Evolutionary conservation across 2,797 vertebrate species (phyloP), one percentile per base, ranked within the genome.

Genomic region (Onychomys leucogaster): DNA sequence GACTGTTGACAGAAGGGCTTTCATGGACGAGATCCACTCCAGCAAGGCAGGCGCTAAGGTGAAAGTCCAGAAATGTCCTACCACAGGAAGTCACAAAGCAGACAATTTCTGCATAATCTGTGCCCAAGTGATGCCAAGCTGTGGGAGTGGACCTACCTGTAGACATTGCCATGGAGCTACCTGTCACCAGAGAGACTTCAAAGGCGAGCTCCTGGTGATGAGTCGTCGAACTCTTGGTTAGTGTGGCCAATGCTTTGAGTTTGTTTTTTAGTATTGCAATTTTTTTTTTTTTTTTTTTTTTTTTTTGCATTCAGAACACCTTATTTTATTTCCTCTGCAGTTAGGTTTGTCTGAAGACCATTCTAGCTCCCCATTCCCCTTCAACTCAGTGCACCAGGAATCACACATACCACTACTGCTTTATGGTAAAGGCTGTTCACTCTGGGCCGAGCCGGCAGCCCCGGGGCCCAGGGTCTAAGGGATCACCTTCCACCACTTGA

Each of bases 401-500:
- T 49, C 0, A 34, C n/a, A n/a, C 19, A 27, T 37, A 34, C 0
- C 0, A 2, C 19, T 61, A 19, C 0, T 2, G 34, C 5, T 1
- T 1, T 12, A 49, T 1, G 32, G 37, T 1, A 2, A 2, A 1
- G 29, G 37, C 73, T 21, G 1, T 10, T 16, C 1, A 21, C 0
- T 12, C 83, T 0, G 69, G 69, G 52, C 29, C n/a, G 81, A 27
- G 52, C 52, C 9, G 37, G 69, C 19, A 1, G 76, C 14, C 0
- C 67, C 2, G 4, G 12, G 69, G 52, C 8, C 19, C 0, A 23
- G 23, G 21, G 69, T 2, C 85, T 96, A 99, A 87, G 98, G 97
- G 89, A 98, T 97, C 96, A 99, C 85, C 93, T 99, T 98, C 99
- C 99, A 99, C 99, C 99, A 99, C 91, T 98, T 99, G 95, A 98